Base-by-base conservation (phyloP, 2,113 vertebrate genomes). In the Eublepharis macularius region DNA sequence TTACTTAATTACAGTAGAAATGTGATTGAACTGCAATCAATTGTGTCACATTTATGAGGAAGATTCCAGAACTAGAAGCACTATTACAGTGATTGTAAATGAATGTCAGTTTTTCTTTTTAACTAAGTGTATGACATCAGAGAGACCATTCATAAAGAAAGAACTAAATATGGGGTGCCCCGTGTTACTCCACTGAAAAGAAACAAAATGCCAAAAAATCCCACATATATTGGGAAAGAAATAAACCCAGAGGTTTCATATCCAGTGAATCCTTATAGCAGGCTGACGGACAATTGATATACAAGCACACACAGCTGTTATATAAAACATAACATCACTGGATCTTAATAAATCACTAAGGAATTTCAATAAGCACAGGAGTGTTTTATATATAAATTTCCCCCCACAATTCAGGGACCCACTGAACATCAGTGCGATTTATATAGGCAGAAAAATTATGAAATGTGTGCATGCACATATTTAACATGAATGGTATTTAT, bases 271-370 rank as follows among this genome's bases (percentile, higher is more conserved):
- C 85, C 86, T 2, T 72, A 87, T 87, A 91, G 86, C 69, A 89
- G 90, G 77, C 63, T 85, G 51, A 83, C 29, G 81, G 70, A 91
- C 41, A 85, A 34, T 6, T 89, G 26, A 89, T 88, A 86, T 81
- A 88, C 49, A 80, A 70, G 12, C 76, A 1, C 45, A 73, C 16
- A 78, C 0, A 45, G 32, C 78, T n/a, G 87, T 29, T 60, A 29
- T 84, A 82, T 90, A 85, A 92, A 87, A 66, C 24, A 66, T 54
- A 39, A 92, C 91, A 96, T 93, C 76, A 0, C 76, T 83, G 86
- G 86, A 90, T 80, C 83, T 86, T 81, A 91, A 57, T 12, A 6
- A 54, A 63, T 47, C 73, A 43, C 29, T 39, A 91, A 77, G 80
- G 72, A 21, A 69, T 86, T 85, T 93, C 51, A 21, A 54, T 0